Conservation (phyloP, 2,113 vertebrate genomes). For the Alaudala cheleensis region DNA sequence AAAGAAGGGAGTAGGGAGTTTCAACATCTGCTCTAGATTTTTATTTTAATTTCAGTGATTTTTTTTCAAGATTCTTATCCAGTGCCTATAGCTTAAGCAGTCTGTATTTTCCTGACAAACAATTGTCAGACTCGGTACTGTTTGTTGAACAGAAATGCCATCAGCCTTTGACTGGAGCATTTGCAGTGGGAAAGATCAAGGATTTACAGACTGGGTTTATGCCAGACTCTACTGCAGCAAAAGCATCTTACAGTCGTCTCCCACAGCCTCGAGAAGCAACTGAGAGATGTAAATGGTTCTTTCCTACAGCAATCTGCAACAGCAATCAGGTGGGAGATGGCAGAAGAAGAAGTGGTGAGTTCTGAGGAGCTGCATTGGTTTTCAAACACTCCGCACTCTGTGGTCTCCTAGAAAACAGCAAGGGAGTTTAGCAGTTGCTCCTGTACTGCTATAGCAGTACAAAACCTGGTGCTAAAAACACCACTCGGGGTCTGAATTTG, state of each 20-base stretch:
- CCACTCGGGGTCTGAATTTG: fast-evolving
- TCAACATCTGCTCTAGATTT: constrained; percentile 38
- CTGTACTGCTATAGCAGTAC: not conserved
- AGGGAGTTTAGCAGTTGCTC: not conserved
- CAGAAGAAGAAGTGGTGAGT: not conserved
- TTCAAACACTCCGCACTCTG: not conserved
- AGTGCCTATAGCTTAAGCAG: not conserved
- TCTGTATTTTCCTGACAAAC: not conserved
- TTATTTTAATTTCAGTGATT: not conserved
- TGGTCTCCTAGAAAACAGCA: not conserved
- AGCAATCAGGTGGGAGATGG: fast-evolving
- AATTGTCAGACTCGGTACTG: not conserved
- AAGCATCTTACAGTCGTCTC: not conserved
- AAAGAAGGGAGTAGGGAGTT: constrained; percentile 29
- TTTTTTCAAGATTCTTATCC: not conserved
- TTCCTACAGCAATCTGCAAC: not conserved
- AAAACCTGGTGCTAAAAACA: not conserved
- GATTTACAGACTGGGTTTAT: not conserved
- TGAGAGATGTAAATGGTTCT: not conserved
- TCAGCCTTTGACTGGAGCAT: not conserved
- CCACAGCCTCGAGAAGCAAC: fast-evolving
- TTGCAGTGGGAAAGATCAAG: not conserved
- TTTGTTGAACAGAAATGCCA: not conserved
- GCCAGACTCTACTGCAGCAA: not conserved
- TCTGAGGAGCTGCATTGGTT: not conserved